Percentiles rank a stretch among this genome's conserved stretches.
Evolutionary conservation across 2,113 vertebrate genomes (phyloP).

Genomic region (Hemibates koningsi): DNA sequence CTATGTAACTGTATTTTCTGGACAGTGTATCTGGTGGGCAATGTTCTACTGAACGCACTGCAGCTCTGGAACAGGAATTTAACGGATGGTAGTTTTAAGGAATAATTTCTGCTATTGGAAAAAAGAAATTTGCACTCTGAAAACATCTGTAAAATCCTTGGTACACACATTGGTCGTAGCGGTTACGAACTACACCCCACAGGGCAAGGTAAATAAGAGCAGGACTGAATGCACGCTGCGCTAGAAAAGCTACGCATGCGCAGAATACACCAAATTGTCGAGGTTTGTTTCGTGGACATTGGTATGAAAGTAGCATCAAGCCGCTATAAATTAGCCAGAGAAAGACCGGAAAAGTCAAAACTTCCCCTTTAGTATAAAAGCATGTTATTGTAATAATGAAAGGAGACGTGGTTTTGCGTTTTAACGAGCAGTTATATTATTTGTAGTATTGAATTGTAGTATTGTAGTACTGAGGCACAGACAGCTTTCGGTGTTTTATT

Average conservation of each 20-base stretch:
- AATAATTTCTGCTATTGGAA: not conserved
- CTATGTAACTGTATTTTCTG: not conserved
- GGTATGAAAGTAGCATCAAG: not conserved
- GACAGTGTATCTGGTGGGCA: not conserved
- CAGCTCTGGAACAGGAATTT: not conserved
- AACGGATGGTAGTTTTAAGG: not conserved
- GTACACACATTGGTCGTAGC: not conserved
- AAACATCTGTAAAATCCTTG: not conserved
- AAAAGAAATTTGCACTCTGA: not conserved
- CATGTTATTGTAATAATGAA: not conserved
- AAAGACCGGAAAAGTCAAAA: not conserved
- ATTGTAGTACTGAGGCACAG: not conserved
- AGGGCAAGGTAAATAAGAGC: not conserved
- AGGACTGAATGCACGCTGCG: not conserved
- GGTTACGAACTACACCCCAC: not conserved
- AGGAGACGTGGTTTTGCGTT: not conserved
- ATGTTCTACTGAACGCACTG: not conserved
- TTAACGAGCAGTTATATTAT: not conserved
- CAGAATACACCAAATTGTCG: slow-evolving; percentile 20
- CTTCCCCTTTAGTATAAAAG: slow-evolving; percentile 17
- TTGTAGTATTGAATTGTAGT: not conserved
- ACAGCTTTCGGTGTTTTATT: not conserved
- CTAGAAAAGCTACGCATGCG: slow-evolving; percentile 56
- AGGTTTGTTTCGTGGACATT: slow-evolving; percentile 42
- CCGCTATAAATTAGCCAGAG: not conserved